Evolutionary conservation across 1,140 invertebrate species (phyloP), one percentile per base, ranked within the genome.

Genomic region (Drosophila ananassae): DNA sequence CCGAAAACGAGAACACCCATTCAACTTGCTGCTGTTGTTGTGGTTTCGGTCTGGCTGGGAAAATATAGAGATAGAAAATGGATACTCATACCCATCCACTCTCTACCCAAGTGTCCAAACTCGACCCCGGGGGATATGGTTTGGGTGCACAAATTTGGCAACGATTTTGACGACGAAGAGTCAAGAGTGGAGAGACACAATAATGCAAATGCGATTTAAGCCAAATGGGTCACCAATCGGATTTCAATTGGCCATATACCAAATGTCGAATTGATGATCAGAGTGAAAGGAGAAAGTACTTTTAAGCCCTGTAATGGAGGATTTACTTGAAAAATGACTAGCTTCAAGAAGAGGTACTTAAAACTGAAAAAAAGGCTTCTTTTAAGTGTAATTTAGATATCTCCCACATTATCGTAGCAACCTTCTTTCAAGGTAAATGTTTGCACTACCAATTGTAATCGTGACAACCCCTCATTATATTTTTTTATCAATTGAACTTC

Each of bases 171-270:
- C 32, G 44, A n/a, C 50, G 64, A 7, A 71, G 48, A 50, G 64
- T 57, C 64, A 30, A 21, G 24, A 5, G 30, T 24, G 3, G 24
- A 30, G 24, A 4, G 13, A 21, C 25, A 24, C 21, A 57, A 47
- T 69, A 71, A 69, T 69, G 67, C 64, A 71, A 71, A 57, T 71
- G 64, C 69, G 64, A 52, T 57, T 69, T 71, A 69, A 9, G 67
- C 64, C 64, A 71, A 71, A 71, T 71, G 67, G 67, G 67, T 69
- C 64, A 50, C 44, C 51, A 71, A 69, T 71, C 44, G 63, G 25
- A 32, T 57, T 50, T 32, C 44, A 21, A 69, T 71, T 69, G 64
- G 25, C 21, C 12, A 54, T 34, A 50, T 32, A 30, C 64, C 51
- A 50, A 69, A 69, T 69, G 52, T 32, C 30, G 48, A 69, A 68